These are phyloP conservation scores for Trachythela sp. DNA, from an alignment of 64 coral and sea anemone species.

Conservation along the genomic window DNA sequence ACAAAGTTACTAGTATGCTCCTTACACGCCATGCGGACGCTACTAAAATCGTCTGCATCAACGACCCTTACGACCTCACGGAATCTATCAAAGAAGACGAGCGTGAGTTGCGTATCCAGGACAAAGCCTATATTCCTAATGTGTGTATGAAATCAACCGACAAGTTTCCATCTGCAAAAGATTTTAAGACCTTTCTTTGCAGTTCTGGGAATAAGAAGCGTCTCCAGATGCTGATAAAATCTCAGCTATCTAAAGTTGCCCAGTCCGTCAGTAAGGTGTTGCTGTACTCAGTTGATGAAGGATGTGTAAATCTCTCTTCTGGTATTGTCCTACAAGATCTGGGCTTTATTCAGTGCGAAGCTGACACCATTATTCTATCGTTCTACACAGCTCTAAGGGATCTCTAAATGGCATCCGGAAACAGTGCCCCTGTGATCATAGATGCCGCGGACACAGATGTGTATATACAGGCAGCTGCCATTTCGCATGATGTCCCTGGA, in stretches of 20 bases:
- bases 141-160: neutral
- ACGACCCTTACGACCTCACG: neutral
- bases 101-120: neutral
- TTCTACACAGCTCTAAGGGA: neutral
- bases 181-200: neutral
- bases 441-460: neutral
- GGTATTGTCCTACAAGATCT: neutral
- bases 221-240: neutral
- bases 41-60: neutral
- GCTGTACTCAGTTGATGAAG: neutral
- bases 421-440: neutral
- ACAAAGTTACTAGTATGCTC: neutral
- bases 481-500: neutral
- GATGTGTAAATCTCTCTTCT: neutral
- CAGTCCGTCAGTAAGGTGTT: neutral
- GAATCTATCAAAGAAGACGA: constrained; percentile 11
- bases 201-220: constrained; percentile 18
- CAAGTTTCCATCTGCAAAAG: constrained; percentile 3
- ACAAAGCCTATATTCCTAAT: neutral
- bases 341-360: neutral
- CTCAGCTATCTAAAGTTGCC: constrained; percentile 8
- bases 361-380: neutral
- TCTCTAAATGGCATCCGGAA: neutral
- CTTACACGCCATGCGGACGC: neutral
- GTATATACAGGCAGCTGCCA: constrained; percentile 4